Percentiles rank a stretch among this genome's conserved stretches.
Evolutionary conservation across 2,888 invertebrate species (phyloP).

Genomic region (Limnephilus lunatus): DNA sequence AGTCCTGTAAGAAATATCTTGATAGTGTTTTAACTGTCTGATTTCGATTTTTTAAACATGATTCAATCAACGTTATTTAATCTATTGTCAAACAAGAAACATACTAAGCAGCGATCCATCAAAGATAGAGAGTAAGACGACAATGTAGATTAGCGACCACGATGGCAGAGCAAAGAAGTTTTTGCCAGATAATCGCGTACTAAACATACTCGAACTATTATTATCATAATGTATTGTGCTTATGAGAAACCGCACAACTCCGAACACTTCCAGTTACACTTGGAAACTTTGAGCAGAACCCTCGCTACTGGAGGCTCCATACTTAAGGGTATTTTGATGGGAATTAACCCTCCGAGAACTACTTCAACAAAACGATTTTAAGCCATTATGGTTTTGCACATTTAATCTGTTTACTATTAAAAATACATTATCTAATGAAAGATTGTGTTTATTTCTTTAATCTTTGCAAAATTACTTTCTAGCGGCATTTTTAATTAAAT

Average conservation of each 20-base stretch:
- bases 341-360: not conserved
- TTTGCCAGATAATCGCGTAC: not conserved
- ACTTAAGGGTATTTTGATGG: not conserved
- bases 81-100: not conserved
- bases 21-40: not conserved
- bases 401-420: not conserved
- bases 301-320: not conserved
- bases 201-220: not conserved
- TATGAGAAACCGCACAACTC: not conserved
- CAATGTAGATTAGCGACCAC: not conserved
- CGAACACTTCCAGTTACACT: conserved; percentile 2
- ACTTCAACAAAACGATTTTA: not conserved
- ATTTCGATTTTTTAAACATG: not conserved
- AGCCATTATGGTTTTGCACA: not conserved
- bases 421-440: not conserved
- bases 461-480: no score
- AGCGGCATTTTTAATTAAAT: no score
- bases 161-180: not conserved
- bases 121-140: not conserved
- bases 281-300: not conserved
- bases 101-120: not conserved
- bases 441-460: not conserved
- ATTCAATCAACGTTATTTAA: not conserved
- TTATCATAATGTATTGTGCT: not conserved
- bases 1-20: not conserved